A percentile compares a stretch with the other conserved stretches of the same genome.
Conservation (phyloP, 1,140 invertebrate species). For the Neotoxoptera formosana region DNA sequence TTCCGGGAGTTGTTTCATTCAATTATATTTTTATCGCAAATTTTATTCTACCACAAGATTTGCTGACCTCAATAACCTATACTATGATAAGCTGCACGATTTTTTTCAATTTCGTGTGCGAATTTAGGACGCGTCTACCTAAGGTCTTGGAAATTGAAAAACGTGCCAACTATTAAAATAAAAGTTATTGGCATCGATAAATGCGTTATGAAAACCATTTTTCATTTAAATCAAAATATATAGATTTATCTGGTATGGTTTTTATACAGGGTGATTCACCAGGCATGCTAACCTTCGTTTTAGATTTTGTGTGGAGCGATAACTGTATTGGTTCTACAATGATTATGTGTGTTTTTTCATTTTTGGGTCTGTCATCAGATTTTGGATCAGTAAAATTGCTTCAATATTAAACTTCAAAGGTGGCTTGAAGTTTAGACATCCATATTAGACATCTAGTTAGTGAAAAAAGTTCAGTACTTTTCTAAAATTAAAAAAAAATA, state of each 20-base stretch:
- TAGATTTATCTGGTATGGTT: not conserved
- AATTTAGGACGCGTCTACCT: not conserved
- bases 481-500: too few species aligned
- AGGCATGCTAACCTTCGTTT: not conserved
- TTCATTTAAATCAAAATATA: not conserved
- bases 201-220: not conserved
- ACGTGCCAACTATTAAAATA: not conserved
- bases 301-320: not conserved
- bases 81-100: not conserved
- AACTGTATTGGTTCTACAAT: too few species aligned
- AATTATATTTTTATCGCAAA: not conserved
- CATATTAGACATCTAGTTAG: too few species aligned
- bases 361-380: not conserved
- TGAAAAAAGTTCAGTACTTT: too few species aligned
- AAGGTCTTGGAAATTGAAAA: not conserved
- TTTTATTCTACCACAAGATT: not conserved
- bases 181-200: not conserved
- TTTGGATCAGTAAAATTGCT: not conserved
- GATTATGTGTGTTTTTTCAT: not conserved
- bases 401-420: not conserved
- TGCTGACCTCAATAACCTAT: not conserved
- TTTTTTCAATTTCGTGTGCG: not conserved
- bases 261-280: not conserved
- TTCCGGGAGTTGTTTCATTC: not conserved
- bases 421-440: not conserved